Percentiles rank a stretch among this genome's conserved stretches.
Conservation (phyloP, 2,888 invertebrate genomes). For the Allacma fusca region DNA sequence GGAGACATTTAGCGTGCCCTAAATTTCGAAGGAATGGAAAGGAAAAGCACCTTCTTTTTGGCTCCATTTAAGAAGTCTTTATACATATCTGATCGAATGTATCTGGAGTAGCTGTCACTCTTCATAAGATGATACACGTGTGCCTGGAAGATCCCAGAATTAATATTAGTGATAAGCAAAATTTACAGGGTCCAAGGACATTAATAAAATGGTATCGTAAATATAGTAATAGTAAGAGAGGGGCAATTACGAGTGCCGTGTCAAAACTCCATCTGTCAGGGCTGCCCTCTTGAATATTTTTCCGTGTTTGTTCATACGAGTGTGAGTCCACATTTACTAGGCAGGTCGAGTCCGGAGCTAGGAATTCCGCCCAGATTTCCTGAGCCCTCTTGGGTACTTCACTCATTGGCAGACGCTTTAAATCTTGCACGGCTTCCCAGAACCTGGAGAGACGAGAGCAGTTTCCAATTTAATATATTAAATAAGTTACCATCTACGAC, state of each 20-base stretch:
- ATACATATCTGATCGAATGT: slow-evolving; percentile 97
- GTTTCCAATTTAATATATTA: neutral
- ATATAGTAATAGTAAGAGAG: neutral
- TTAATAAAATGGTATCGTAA: neutral
- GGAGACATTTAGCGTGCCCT: slow-evolving; percentile 56
- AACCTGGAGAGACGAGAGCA: slow-evolving; percentile 72
- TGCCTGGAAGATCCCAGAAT: slow-evolving; percentile 70
- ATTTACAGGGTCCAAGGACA: neutral
- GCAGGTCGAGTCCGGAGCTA: slow-evolving; percentile 91
- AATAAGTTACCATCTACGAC: neutral
- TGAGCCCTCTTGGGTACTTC: slow-evolving; percentile 77
- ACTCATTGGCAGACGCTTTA: slow-evolving; percentile 86
- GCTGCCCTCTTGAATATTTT: slow-evolving; percentile 73
- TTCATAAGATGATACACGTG: slow-evolving; percentile 99
- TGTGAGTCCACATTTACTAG: slow-evolving; percentile 93
- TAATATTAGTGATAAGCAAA: neutral
- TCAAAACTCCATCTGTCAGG: slow-evolving; percentile 96
- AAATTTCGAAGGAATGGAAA: slow-evolving; percentile 61
- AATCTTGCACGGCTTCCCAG: slow-evolving; percentile 92
- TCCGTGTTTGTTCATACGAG: slow-evolving; percentile 83
- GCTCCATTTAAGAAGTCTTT: slow-evolving; percentile 95
- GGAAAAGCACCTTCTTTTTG: slow-evolving; percentile 86
- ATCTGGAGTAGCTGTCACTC: slow-evolving; percentile 97
- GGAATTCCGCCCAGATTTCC: slow-evolving; percentile 92
- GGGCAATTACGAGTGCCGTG: slow-evolving; percentile 84